These are phyloP conservation scores for Muscicapa comitata DNA, from an alignment of 2,797 vertebrate species.

Conservation along the genomic window DNA sequence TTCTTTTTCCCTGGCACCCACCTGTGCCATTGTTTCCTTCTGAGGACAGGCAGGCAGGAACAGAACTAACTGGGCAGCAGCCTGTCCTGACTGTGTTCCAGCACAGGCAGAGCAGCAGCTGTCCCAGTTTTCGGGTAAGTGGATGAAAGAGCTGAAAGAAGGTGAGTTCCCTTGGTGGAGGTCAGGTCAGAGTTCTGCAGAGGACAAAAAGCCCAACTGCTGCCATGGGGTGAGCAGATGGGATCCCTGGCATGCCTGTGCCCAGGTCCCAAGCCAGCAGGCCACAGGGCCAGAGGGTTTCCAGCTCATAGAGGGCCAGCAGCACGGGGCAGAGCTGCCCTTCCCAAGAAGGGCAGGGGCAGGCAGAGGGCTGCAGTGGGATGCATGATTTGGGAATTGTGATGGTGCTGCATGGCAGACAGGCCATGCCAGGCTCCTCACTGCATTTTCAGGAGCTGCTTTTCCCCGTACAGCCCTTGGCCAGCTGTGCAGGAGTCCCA, in stretches of 20 bases:
- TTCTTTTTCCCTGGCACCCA: background rate
- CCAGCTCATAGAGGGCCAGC: background rate
- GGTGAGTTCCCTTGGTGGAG: background rate
- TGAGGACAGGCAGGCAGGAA: background rate
- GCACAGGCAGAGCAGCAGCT: background rate
- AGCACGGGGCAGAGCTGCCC: fast-evolving
- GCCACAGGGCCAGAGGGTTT: background rate
- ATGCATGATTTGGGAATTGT: fast-evolving
- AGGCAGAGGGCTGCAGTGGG: background rate
- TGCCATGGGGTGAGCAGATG: fast-evolving
- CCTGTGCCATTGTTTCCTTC: background rate
- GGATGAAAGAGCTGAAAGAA: background rate
- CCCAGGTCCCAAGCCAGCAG: background rate
- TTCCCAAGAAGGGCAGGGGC: background rate
- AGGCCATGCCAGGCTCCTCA: fast-evolving
- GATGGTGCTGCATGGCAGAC: no score
- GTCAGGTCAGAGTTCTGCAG: background rate
- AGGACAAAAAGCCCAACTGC: background rate
- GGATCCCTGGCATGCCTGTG: background rate
- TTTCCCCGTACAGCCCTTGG: background rate
- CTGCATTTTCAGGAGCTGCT: fast-evolving
- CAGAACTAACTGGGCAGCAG: background rate
- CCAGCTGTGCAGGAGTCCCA: background rate
- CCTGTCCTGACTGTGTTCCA: background rate
- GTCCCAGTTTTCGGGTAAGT: background rate